These are phyloP conservation scores for Nothocercus julius DNA, from an alignment of 2,113 vertebrate species.

Conservation along the genomic window DNA sequence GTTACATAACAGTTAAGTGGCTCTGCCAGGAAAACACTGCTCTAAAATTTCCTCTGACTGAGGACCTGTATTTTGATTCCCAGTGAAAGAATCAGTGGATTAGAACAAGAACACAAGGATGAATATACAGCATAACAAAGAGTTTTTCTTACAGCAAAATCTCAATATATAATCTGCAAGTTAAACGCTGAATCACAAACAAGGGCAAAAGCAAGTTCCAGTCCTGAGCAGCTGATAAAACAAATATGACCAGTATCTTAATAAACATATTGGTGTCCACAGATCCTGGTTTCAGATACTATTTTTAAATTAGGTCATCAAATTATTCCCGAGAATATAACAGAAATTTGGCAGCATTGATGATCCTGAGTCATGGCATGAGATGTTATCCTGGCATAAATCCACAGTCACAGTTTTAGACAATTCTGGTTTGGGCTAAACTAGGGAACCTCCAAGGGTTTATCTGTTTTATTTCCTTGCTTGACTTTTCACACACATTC, in stretches of 20 bases:
- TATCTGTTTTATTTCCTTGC: not conserved
- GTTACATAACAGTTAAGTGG: not conserved
- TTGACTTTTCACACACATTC: not conserved
- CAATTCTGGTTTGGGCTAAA: not conserved
- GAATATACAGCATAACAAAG: not conserved
- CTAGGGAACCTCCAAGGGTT: not conserved
- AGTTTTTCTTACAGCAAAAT: not conserved
- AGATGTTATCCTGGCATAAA: not conserved
- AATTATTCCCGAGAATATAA: not conserved
- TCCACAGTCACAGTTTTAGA: not conserved
- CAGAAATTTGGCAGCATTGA: not conserved
- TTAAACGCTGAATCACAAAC: not conserved
- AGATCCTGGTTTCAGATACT: not conserved
- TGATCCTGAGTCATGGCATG: not conserved
- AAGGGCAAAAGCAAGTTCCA: not conserved
- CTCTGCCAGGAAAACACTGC: not conserved
- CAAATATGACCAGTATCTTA: not conserved
- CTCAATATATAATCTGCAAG: not conserved
- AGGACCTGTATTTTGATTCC: not conserved
- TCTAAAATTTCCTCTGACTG: not conserved
- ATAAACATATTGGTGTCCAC: not conserved
- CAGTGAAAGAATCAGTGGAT: not conserved
- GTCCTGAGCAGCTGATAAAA: not conserved
- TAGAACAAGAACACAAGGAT: not conserved
- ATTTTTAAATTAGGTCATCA: not conserved